These are phyloP conservation scores for Trilocha varians DNA, from an alignment of 2,888 invertebrate genomes.

Conservation along the genomic window DNA sequence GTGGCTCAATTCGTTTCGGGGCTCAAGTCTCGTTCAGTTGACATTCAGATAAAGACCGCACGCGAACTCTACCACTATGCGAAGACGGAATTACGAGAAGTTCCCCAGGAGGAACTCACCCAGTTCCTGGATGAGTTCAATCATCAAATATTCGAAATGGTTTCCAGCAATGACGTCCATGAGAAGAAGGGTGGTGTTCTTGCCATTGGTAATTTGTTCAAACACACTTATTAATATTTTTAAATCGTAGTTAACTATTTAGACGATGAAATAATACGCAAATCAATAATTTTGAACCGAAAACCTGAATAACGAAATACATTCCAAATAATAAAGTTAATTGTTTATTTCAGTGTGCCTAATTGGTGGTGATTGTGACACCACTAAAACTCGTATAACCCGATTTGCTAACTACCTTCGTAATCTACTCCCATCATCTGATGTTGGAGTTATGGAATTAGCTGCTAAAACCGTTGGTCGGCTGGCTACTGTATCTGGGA, in stretches of 20 bases:
- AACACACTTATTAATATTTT: no score
- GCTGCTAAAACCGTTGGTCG: constrained; percentile 96
- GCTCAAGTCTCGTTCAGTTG: constrained; percentile 90
- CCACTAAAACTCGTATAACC: constrained; percentile 90
- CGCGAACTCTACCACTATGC: constrained; percentile 92
- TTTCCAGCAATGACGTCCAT: constrained; percentile 91
- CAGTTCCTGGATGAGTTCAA: constrained; percentile 96
- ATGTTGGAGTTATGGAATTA: constrained; percentile 95
- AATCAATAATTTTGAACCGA: no score
- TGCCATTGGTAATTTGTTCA: constrained; percentile 80
- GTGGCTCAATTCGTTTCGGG: constrained; percentile 89
- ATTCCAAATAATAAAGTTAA: background rate
- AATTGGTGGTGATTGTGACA: constrained; percentile 93
- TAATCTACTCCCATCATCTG: constrained; percentile 90
- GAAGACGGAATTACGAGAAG: constrained; percentile 91
- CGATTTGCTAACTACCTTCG: constrained; percentile 94
- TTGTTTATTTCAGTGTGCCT: constrained; percentile 81
- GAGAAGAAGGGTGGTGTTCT: constrained; percentile 97
- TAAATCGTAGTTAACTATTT: no score
- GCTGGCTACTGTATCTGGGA: constrained; percentile 91
- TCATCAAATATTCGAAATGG: constrained; percentile 96
- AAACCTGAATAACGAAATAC: no score
- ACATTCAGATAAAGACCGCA: constrained; percentile 87
- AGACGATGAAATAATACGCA: no score
- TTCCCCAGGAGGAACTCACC: constrained; percentile 91